A percentile compares a stretch with the other conserved stretches of the same genome.
These are phyloP conservation scores for Trissolcus japonicus DNA, from an alignment of 2,888 invertebrate genomes.

Conservation along the genomic window DNA sequence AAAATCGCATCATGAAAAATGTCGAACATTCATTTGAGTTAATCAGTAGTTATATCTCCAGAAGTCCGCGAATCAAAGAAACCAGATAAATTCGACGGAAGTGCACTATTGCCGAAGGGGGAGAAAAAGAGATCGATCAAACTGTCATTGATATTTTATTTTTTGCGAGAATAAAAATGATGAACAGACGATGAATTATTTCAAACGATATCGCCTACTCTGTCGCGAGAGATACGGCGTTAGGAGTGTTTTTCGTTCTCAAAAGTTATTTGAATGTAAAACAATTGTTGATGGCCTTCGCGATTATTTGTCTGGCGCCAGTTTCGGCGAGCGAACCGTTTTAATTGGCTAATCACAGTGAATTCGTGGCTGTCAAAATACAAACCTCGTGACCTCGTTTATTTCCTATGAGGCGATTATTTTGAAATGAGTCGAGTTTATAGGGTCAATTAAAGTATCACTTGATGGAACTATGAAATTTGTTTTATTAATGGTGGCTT, in stretches of 20 bases:
- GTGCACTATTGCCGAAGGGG: slow-evolving; percentile 24
- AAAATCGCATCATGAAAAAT: slow-evolving; percentile 50
- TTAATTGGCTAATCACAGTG: no score
- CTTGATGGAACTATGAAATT: not conserved
- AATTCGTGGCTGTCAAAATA: no score
- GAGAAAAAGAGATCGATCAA: slow-evolving; percentile 28
- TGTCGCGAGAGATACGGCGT: not conserved
- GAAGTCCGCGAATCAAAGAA: slow-evolving; percentile 30
- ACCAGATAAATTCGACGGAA: slow-evolving; percentile 39
- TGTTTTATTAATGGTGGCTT: no score
- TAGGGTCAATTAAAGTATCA: no score
- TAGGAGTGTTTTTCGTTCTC: slow-evolving; percentile 13
- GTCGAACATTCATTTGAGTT: slow-evolving; percentile 54
- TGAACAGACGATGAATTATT: slow-evolving; percentile 35
- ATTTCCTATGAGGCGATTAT: no score
- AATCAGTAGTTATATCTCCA: slow-evolving; percentile 51
- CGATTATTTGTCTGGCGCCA: slow-evolving; percentile 1
- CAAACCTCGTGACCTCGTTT: no score
- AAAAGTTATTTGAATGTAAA: slow-evolving; percentile 5
- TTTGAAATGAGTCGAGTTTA: no score
- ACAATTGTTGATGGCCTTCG: slow-evolving; percentile 7
- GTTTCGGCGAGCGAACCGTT: not conserved
- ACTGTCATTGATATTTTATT: slow-evolving; percentile 46
- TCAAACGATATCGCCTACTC: slow-evolving; percentile 20
- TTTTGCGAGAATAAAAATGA: slow-evolving; percentile 40